These are phyloP conservation scores for Rugalucina vietnamica DNA, from an alignment of 2,888 invertebrate species.

Conservation along the genomic window DNA sequence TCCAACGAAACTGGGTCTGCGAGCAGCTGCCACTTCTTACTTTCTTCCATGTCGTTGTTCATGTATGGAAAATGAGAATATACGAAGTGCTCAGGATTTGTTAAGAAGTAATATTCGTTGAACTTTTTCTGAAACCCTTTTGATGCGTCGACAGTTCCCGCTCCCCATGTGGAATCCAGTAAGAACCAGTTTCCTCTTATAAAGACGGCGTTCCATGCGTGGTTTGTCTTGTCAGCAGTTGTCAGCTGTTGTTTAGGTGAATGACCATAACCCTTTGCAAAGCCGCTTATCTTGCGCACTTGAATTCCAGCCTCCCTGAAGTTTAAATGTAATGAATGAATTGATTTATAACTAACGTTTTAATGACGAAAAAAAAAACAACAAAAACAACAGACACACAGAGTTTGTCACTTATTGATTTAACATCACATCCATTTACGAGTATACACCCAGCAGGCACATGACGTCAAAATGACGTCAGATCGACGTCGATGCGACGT, in stretches of 20 bases:
- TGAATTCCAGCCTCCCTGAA: constrained; percentile 42
- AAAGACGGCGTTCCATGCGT: constrained; percentile 63
- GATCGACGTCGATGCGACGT: too few species aligned
- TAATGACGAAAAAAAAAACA: too few species aligned
- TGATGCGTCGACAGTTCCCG: constrained; percentile 43
- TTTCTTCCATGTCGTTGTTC: constrained; percentile 14
- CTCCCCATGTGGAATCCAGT: constrained; percentile 63
- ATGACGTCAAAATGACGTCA: too few species aligned
- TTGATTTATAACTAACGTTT: too few species aligned
- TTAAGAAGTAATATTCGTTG: constrained; percentile 45
- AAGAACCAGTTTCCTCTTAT: constrained; percentile 49
- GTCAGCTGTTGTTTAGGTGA: constrained; percentile 35
- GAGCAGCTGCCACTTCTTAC: constrained; percentile 41
- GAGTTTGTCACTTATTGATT: too few species aligned
- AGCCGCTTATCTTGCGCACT: constrained; percentile 53
- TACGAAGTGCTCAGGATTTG: constrained; percentile 41
- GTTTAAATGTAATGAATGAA: too few species aligned
- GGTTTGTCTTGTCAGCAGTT: constrained; percentile 28
- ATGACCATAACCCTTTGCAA: constrained; percentile 55
- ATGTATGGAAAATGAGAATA: constrained; percentile 37
- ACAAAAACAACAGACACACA: too few species aligned
- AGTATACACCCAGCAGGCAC: too few species aligned
- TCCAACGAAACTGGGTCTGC: constrained; percentile 36
- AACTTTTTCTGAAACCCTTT: constrained; percentile 29
- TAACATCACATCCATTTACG: too few species aligned